phyloP scores from a whole-genome alignment of 2,113 vertebrate genomes.

The Varanus komodoensis region DNA sequence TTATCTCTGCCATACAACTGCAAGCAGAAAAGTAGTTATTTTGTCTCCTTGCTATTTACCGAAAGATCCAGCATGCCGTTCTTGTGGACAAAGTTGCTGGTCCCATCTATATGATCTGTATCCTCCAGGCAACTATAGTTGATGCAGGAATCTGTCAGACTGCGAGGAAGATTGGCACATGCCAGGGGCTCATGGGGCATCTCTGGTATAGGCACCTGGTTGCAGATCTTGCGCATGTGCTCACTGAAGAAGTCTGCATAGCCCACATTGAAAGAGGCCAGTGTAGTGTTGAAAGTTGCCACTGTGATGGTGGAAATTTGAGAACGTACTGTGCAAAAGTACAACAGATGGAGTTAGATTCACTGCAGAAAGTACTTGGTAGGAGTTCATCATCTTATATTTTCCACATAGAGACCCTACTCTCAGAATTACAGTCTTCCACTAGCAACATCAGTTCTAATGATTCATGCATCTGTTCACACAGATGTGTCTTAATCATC shows the following conservation, averaged over 20 bases:
- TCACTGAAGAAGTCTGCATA: conserved; percentile 98
- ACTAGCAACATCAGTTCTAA: conserved; percentile 8
- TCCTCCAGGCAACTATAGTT: conserved; percentile 97
- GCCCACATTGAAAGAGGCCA: conserved; percentile 98
- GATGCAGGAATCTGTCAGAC: conserved; percentile 98
- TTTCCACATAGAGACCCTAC: neutral
- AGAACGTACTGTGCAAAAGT: conserved; percentile 85
- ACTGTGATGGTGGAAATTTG: conserved; percentile 99
- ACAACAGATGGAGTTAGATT: conserved; percentile 24
- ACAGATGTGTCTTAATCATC: neutral
- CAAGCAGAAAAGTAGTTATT: conserved; percentile 58
- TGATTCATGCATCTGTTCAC: neutral
- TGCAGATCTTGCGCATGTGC: conserved; percentile 97
- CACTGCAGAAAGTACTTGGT: neutral
- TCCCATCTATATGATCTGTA: conserved; percentile 95
- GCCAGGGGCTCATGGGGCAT: conserved; percentile 92
- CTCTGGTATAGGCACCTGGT: conserved; percentile 90
- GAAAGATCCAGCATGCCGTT: conserved; percentile 98
- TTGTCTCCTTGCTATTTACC: conserved; percentile 78
- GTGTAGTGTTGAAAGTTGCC: conserved; percentile 97
- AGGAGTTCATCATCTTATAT: neutral
- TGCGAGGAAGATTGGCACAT: conserved; percentile 95
- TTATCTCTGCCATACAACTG: conserved; percentile 51
- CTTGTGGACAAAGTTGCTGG: conserved; percentile 97
- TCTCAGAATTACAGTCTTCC: neutral